Evolutionary conservation across 2,113 vertebrate genomes (phyloP), one percentile per base, ranked within the genome.

Genomic region (Crotalus viridis): DNA sequence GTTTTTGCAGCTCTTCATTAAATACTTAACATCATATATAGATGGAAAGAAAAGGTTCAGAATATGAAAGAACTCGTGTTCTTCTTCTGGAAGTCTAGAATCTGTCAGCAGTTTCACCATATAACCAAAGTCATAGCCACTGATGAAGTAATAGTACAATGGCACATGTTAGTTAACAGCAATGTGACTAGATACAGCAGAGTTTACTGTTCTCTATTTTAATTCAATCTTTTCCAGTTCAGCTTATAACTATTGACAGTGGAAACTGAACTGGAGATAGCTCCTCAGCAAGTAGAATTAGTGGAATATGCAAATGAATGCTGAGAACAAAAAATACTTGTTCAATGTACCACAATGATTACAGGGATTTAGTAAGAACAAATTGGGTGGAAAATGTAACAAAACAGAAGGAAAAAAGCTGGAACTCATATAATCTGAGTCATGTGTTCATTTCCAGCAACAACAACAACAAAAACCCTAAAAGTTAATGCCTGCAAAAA

Each of bases 1-100:
- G 97, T 99, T 99, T 97, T 99, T 99, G 97, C 99, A 99, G 97
- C 99, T 99, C 97, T 99, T 99, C 99, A 99, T 99, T 91, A 99
- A 95, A 95, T 99, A 99, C 90, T 99, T 99, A 81, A 99, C 99
- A 69, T 99, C 99, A 91, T 99, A 99, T 95, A 99, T 99, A 4
- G 99, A 99, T 0, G 99, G 99, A 92, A 99, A 99, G 96, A 99
- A 99, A 94, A 99, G 98, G 96, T 99, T 99, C 96, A 99, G 97
- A 95, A 99, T 99, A 96, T 99, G 99, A 96, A 99, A 99, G 96
- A 99, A 99, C 90, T 99, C 99, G 1, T 99, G 99, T 85, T 99
- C 99, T 93, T 99, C 99, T 95, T 99, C 99, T 0, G 99, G 99
- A 81, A 99, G 98, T 52, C 99, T 98, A 6, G 98, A 98, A 94